Conservation (phyloP, 2,888 invertebrate genomes). For the Orthonevra nobilis region DNA sequence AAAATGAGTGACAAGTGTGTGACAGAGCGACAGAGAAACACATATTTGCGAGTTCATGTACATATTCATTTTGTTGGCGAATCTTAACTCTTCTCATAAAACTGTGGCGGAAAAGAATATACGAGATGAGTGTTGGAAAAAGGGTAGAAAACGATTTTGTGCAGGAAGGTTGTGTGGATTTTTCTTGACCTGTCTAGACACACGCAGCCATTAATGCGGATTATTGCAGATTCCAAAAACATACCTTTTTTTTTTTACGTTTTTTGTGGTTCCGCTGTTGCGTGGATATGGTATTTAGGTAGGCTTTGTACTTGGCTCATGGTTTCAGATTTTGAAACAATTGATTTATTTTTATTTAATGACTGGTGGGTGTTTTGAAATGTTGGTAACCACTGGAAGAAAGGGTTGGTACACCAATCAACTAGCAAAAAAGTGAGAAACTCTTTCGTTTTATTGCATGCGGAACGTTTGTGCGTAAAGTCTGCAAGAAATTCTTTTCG, state of each 20-base stretch:
- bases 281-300: slow-evolving; percentile 30
- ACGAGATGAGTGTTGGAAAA: slow-evolving; percentile 4
- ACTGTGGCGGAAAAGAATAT: slow-evolving; percentile 38
- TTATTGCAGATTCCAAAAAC: slow-evolving; percentile 53
- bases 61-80: too few species aligned
- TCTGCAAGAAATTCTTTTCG: slow-evolving; percentile 31
- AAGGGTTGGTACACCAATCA: slow-evolving; percentile 51
- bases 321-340: slow-evolving; percentile 37
- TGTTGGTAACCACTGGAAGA: slow-evolving; percentile 35
- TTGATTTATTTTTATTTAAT: slow-evolving; percentile 24
- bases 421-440: slow-evolving; percentile 11
- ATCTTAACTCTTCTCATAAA: slow-evolving; percentile 29
- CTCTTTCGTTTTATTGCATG: slow-evolving; percentile 46
- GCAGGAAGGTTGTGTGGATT: slow-evolving; percentile 27
- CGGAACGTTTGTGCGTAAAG: slow-evolving; percentile 16
- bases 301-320: slow-evolving; percentile 15
- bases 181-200: slow-evolving; percentile 60
- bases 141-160: slow-evolving; percentile 53
- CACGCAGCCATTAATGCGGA: slow-evolving; percentile 55
- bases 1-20: slow-evolving; percentile 58
- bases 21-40: slow-evolving; percentile 52
- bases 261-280: slow-evolving; percentile 59
- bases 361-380: slow-evolving; percentile 27
- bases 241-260: slow-evolving; percentile 37
- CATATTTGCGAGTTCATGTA: background rate